A percentile compares a stretch with the other conserved stretches of the same genome.
These are phyloP conservation scores for Platyscapa corneri DNA, from an alignment of 1,140 invertebrate species.

Conservation along the genomic window DNA sequence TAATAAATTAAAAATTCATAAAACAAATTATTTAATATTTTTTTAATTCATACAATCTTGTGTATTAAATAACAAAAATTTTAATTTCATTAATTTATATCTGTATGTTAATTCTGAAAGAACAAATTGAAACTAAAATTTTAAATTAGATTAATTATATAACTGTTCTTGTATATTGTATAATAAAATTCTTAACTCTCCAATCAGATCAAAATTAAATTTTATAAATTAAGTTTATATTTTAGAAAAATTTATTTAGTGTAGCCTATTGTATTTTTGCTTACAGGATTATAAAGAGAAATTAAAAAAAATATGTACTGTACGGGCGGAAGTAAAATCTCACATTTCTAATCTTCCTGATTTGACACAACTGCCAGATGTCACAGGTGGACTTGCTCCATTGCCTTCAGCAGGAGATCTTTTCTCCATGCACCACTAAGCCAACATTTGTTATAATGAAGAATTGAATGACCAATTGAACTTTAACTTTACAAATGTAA, in stretches of 20 bases:
- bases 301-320: slow-evolving; percentile 87
- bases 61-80: no score
- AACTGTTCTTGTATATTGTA: no score
- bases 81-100: no score
- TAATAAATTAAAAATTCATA: no score
- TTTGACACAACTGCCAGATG: slow-evolving; percentile 90
- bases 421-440: slow-evolving; percentile 80
- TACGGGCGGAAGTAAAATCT: slow-evolving; percentile 90
- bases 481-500: slow-evolving; percentile 24
- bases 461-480: slow-evolving; percentile 24
- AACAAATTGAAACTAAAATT: no score
- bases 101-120: no score
- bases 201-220: no score
- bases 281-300: slow-evolving; percentile 91
- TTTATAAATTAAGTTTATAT: not conserved
- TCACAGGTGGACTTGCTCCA: slow-evolving; percentile 91
- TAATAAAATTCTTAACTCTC: no score
- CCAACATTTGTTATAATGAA: not conserved
- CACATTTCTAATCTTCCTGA: slow-evolving; percentile 95
- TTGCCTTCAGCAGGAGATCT: slow-evolving; percentile 95
- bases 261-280: not conserved
- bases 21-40: no score
- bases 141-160: no score
- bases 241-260: not conserved
- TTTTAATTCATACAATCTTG: no score